Evolutionary conservation across 2,888 invertebrate species (phyloP).

Genomic region (Meiosimyza platycephala): DNA sequence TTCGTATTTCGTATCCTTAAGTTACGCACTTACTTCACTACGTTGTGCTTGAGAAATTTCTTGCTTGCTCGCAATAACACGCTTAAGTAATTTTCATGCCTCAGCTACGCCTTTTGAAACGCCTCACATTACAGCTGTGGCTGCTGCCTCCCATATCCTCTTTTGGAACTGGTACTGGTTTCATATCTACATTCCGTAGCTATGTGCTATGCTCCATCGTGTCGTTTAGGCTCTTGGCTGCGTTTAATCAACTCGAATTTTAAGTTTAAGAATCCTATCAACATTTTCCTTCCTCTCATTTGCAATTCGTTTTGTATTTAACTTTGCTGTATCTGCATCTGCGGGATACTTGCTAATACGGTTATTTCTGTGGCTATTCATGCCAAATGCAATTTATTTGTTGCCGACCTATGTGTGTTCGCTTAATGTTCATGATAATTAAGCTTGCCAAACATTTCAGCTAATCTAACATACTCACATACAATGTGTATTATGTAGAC

Average conservation of each 20-base stretch:
- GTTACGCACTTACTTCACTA: slow-evolving; percentile 1
- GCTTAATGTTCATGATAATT: slow-evolving; percentile 20
- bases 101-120: slow-evolving; percentile 58
- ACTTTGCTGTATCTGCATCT: background rate
- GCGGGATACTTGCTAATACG: background rate
- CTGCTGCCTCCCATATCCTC: background rate
- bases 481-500: too few species aligned
- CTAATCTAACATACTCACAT: too few species aligned
- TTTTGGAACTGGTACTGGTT: background rate
- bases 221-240: background rate
- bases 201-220: too few species aligned
- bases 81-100: slow-evolving; percentile 65
- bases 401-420: background rate
- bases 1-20: slow-evolving; percentile 12
- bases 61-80: slow-evolving; percentile 61
- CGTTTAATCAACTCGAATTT: slow-evolving; percentile 27
- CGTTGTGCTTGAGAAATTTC: background rate
- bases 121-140: slow-evolving; percentile 35
- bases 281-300: background rate
- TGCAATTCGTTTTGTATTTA: background rate
- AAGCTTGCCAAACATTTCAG: background rate
- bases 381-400: background rate
- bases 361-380: background rate
- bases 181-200: too few species aligned
- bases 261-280: slow-evolving; percentile 14